Evolutionary conservation across 30 jellyfish, hydroid and myxozoan genomes (phyloP).

Genomic region (Sanderia malayensis): DNA sequence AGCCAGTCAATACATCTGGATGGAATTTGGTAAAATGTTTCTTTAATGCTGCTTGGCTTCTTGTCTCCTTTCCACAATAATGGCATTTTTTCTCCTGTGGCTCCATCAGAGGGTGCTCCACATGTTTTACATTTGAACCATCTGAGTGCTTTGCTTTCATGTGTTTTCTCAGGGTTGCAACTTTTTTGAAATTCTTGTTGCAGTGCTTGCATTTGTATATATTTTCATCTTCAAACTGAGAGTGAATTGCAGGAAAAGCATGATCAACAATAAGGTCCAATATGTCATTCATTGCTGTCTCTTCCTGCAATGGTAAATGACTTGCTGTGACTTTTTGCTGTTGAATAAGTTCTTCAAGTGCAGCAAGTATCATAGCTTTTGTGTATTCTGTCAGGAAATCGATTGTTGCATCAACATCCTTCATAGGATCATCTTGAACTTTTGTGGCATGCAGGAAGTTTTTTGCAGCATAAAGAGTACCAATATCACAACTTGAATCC

Average conservation of each 20-base stretch:
- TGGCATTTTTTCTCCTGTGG: constrained; percentile 21
- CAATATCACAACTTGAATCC: constrained; percentile 12
- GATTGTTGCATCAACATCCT: constrained; percentile 25
- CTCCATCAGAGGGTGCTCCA: constrained; percentile 18
- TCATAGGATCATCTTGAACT: constrained; percentile 26
- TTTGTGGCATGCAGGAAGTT: constrained; percentile 38
- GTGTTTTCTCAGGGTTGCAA: constrained; percentile 7
- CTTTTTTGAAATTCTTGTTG: constrained; percentile 13
- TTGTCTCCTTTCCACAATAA: constrained; percentile 13
- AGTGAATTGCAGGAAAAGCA: constrained; percentile 19
- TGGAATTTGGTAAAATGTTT: constrained; percentile 6
- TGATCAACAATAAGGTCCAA: constrained; percentile 8
- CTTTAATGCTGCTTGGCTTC: constrained; percentile 20
- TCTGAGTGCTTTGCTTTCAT: constrained; percentile 13
- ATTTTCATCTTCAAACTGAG: constrained; percentile 11
- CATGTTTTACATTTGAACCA: constrained; percentile 12
- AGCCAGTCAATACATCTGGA: constrained; percentile 15
- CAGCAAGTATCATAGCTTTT: constrained; percentile 23
- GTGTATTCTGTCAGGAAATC: constrained; percentile 23
- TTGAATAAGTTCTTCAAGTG: constrained; percentile 19
- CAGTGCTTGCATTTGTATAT: constrained; percentile 14
- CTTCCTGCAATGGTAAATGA: constrained; percentile 14
- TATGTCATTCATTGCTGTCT: constrained; percentile 18
- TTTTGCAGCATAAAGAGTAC: constrained; percentile 27
- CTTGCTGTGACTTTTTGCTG: constrained; percentile 7